Percentiles rank a stretch among this genome's conserved stretches.
Conservation (phyloP, 2,113 vertebrate genomes). For the Urocolius indicus region DNA sequence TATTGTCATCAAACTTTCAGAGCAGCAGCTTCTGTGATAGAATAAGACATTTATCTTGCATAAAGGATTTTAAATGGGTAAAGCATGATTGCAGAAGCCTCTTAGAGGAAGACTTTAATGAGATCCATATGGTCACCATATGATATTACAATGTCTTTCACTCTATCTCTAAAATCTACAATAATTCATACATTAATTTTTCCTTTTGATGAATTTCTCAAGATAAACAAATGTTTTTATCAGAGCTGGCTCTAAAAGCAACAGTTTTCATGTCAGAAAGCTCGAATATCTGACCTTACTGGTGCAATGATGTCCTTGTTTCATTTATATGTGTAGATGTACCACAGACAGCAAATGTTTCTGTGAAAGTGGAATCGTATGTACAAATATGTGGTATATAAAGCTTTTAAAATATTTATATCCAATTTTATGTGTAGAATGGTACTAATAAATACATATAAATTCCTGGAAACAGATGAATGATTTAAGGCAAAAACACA, state of each 20-base stretch:
- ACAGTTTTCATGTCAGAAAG: neutral
- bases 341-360: neutral
- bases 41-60: neutral
- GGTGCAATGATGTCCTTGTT: neutral
- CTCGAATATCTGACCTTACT: neutral
- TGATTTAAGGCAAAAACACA: neutral
- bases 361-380: neutral
- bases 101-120: conserved; percentile 29
- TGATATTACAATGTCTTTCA: neutral
- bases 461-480: neutral
- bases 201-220: neutral
- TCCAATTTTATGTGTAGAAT: neutral
- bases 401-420: neutral
- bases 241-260: neutral
- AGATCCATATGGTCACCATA: conserved; percentile 17
- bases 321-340: neutral
- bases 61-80: conserved; percentile 17
- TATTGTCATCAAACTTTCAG: neutral
- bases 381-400: neutral
- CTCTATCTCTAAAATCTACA: neutral
- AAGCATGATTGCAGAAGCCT: neutral
- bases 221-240: conserved; percentile 4
- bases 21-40: neutral
- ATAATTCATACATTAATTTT: neutral
- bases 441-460: neutral